Evolutionary conservation across 2,113 vertebrate species (phyloP), one percentile per base, ranked within the genome.

Genomic region (Solea senegalensis): DNA sequence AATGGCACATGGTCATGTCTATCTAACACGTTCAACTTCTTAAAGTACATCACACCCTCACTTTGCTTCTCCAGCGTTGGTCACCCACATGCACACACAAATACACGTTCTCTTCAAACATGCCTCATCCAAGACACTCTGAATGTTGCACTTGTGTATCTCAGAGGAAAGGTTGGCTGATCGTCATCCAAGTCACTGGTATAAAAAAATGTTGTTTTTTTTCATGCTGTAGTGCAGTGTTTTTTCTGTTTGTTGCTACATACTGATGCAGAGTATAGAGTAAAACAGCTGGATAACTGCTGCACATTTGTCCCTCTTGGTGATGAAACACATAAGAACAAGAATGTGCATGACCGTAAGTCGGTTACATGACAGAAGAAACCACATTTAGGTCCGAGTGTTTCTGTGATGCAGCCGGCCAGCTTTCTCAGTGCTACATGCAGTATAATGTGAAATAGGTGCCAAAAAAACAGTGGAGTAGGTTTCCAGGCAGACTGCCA

Each of bases 41-140:
- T 75, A 79, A 87, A 91, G 90, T 82, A 89, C 90, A 91, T 91
- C 87, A 84, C 90, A 91, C 90, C 77, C 86, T 88, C 74, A 80
- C 80, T 45, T 53, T 64, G 83, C 77, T 87, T 76, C 71, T 64
- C 74, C 61, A 10, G 84, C 72, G 41, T 53, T 55, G 80, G 80
- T 89, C 83, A 88, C 84, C 63, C 84, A 84, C 82, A 57, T 15
- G 53, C 57, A 68, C 57, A 69, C 61, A 64, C 39, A 71, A 13
- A 14, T 4, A 13, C 10, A 14, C 14, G 10, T 48, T 46, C 9
- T 11, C 9, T 46, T 48, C 9, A 67, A 15, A 61, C 15, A 70
- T 43, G 43, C 69, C 45, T 58, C 34, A 54, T 52, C 43, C 27
- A 12, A 51, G 46, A 49, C 34, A 67, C 27, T 15, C 56, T 28